Conservation (phyloP, 2,113 vertebrate genomes). For the Phyllopteryx taeniolatus region DNA sequence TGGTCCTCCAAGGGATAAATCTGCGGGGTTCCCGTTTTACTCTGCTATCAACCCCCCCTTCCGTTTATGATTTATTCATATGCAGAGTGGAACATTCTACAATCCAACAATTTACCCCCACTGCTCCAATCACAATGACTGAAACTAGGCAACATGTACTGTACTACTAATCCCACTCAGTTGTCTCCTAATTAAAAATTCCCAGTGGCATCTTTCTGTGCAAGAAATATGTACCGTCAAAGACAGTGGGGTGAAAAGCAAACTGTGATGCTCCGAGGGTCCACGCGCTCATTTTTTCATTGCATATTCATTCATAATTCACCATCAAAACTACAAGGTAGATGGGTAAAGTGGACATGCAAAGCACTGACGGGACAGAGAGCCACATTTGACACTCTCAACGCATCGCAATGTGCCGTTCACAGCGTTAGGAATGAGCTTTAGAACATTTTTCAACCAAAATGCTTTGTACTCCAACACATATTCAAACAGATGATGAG, state of each 20-base stretch:
- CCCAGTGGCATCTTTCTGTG: background rate
- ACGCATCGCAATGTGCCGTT: background rate
- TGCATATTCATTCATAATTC: background rate
- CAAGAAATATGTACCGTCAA: background rate
- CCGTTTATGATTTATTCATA: constrained; percentile 65
- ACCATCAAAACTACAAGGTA: background rate
- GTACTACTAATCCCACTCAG: constrained; percentile 35
- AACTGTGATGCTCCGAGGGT: background rate
- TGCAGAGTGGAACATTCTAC: constrained; percentile 38
- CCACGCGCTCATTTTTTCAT: background rate
- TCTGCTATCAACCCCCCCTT: constrained; percentile 7
- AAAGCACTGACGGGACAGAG: background rate
- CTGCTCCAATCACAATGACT: constrained; percentile 23
- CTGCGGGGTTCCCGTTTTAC: constrained; percentile 43
- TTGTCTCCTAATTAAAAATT: constrained; percentile 6
- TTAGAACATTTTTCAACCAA: background rate
- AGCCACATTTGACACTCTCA: background rate
- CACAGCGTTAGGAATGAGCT: background rate
- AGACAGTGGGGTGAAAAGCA: background rate
- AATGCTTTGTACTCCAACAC: background rate
- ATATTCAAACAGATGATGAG: constrained; percentile 15
- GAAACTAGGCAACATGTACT: constrained; percentile 14
- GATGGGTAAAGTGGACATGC: background rate
- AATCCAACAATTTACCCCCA: constrained; percentile 18
- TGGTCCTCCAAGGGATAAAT: constrained; percentile 42